Evolutionary conservation across 2,113 vertebrate genomes (phyloP).

Genomic region (Actinemys pallida): DNA sequence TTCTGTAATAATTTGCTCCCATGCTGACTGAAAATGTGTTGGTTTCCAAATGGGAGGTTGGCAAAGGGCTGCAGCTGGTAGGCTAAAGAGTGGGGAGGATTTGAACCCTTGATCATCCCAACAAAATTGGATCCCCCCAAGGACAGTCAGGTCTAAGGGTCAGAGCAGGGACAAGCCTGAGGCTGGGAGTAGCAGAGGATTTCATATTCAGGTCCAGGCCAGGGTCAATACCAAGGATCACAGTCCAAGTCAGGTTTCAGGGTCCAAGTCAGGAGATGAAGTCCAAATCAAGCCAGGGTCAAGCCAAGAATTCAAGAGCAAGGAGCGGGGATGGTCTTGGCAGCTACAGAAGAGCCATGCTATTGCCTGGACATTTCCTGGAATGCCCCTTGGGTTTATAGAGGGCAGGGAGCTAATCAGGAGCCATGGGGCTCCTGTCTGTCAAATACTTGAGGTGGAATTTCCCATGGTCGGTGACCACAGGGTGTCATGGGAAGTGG

Average conservation of each 20-base stretch:
- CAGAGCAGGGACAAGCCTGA: neutral
- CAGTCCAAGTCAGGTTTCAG: neutral
- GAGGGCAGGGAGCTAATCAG: neutral
- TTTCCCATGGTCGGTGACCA: neutral
- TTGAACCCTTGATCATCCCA: neutral
- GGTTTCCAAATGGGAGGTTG: neutral
- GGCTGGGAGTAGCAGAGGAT: neutral
- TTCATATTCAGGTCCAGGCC: neutral
- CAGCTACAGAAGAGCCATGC: neutral
- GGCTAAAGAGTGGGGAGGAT: neutral
- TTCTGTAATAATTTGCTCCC: neutral
- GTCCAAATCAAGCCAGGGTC: neutral
- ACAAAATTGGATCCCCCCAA: neutral
- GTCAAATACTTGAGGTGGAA: neutral
- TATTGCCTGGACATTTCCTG: neutral
- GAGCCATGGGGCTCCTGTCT: neutral
- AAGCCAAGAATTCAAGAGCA: neutral
- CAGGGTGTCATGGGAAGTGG: neutral
- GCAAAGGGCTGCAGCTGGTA: neutral
- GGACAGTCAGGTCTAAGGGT: neutral
- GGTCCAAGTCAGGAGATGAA: neutral
- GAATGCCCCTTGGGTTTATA: neutral
- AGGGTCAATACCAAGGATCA: neutral
- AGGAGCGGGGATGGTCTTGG: neutral
- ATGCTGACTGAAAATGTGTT: neutral